Evolutionary conservation across 53 echinoderm and acorn worm genomes (phyloP), one percentile per base, ranked within the genome.

Genomic region (Paracentrotus lividus): DNA sequence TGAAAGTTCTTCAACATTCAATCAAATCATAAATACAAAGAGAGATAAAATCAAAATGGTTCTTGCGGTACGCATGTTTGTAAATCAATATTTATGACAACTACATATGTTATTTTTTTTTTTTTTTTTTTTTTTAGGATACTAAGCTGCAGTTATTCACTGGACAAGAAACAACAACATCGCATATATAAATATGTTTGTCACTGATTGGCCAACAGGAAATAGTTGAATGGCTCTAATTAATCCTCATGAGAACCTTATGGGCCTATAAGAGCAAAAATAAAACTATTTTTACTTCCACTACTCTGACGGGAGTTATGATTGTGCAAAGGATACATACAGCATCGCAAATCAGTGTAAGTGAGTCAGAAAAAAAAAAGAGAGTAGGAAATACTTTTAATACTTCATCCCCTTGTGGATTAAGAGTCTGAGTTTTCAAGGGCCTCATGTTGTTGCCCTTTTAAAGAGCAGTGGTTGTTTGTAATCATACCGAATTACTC

Each of bases 171-270:
- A 20, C 15, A 38, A 0, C 33, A 42, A 81, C 18, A 81, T 81
- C 45, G 54, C 27, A 29, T 24, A n/a, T n/a, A n/a, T n/a, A n/a
- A n/a, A n/a, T n/a, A 51, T 87, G 87, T 34, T 88, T 5, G 8
- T 15, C 38, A 55, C 88, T 88, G 36, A 88, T 58, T 88, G 57
- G 34, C 23, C 55, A 57, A 53, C 88, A 88, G 88, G 88, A 88
- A 88, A 88, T 40, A 29, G 40, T 88, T 57, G 21, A 57, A 57
- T 20, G 58, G 88, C 12, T 88, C 20, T 88, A 36, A 55, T 56
- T 8, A 24, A 38, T 53, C 15, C 88, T 57, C 3, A 56, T 55
- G 33, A 10, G 56, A 54, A 57, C 27, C 2, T 40, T 36, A 32
- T 54, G n/a, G n/a, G n/a, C n/a, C n/a, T n/a, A 88, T 56, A 49